These are phyloP conservation scores for Sinocyclocheilus anophthalmus DNA, from an alignment of 2,113 vertebrate genomes.

Conservation along the genomic window DNA sequence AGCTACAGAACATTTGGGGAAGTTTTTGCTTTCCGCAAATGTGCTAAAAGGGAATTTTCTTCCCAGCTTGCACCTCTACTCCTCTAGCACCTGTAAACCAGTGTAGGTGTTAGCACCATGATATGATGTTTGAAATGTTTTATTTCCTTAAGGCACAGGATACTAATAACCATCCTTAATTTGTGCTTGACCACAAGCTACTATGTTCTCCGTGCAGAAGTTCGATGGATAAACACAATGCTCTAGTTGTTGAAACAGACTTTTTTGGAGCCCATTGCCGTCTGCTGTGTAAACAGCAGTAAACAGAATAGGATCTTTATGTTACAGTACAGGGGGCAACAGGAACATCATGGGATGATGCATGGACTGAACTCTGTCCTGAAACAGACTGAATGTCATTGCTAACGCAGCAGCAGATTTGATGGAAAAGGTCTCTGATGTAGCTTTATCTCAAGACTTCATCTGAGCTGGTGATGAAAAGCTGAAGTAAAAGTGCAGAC, in stretches of 20 bases:
- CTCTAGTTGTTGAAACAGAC: slow-evolving; percentile 34
- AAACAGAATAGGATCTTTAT: slow-evolving; percentile 39
- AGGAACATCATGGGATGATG: neutral
- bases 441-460: neutral
- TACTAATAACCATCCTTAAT: neutral
- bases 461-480: slow-evolving; percentile 28
- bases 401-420: neutral
- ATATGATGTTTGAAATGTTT: slow-evolving; percentile 1
- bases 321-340: neutral
- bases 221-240: slow-evolving; percentile 38
- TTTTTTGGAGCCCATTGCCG: slow-evolving; percentile 33
- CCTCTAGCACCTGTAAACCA: neutral
- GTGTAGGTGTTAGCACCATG: slow-evolving; percentile 9
- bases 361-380: neutral
- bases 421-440: slow-evolving; percentile 16
- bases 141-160: slow-evolving; percentile 28
- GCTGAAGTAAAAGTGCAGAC: slow-evolving; percentile 53
- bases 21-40: neutral
- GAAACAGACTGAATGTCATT: slow-evolving; percentile 2
- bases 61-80: neutral
- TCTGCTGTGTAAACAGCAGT: slow-evolving; percentile 42
- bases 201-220: neutral
- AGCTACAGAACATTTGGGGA: neutral
- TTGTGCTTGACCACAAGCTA: neutral
- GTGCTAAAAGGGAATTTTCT: neutral